Evolutionary conservation across 2,797 vertebrate genomes (phyloP).

Genomic region (Cephalopachus bancanus): DNA sequence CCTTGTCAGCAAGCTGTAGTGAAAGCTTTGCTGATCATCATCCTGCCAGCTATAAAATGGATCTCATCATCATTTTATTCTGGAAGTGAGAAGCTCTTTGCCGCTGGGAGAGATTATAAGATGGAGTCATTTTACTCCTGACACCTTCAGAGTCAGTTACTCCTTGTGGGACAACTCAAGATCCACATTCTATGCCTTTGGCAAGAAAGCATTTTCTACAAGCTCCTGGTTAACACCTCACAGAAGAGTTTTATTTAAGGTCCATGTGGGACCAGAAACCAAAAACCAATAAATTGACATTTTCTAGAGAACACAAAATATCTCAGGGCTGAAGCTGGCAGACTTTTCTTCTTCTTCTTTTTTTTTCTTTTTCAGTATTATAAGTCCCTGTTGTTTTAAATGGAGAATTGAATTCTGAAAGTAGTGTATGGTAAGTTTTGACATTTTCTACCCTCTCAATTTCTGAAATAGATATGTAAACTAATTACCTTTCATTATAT

Average conservation of each 20-base stretch:
- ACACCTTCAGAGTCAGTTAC: slow-evolving; percentile 67
- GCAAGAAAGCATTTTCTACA: slow-evolving; percentile 81
- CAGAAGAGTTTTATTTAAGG: slow-evolving; percentile 75
- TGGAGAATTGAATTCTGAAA: slow-evolving; percentile 41
- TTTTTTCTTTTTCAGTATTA: slow-evolving; percentile 38
- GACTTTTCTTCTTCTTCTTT: slow-evolving; percentile 28
- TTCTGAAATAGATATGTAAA: slow-evolving; percentile 68
- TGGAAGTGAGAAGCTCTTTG: slow-evolving; percentile 72
- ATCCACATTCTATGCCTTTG: slow-evolving; percentile 67
- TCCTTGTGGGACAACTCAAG: slow-evolving; percentile 64
- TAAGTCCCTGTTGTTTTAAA: neutral
- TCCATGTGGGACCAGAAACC: slow-evolving; percentile 60
- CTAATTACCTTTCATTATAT: slow-evolving; percentile 40
- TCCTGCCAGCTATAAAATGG: slow-evolving; percentile 58
- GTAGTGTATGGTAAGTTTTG: slow-evolving; percentile 20
- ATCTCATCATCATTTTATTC: slow-evolving; percentile 74
- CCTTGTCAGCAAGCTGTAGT: slow-evolving; percentile 55
- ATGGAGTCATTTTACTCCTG: slow-evolving; percentile 57
- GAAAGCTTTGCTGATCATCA: slow-evolving; percentile 52
- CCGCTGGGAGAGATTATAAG: slow-evolving; percentile 80
- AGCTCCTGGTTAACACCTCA: slow-evolving; percentile 77
- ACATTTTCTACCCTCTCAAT: slow-evolving; percentile 55
- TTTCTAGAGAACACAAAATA: slow-evolving; percentile 67
- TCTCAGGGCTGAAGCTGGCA: slow-evolving; percentile 55
- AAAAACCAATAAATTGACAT: slow-evolving; percentile 76